Evolutionary conservation across 2,888 invertebrate species (phyloP).

Genomic region (Xylota sylvarum): DNA sequence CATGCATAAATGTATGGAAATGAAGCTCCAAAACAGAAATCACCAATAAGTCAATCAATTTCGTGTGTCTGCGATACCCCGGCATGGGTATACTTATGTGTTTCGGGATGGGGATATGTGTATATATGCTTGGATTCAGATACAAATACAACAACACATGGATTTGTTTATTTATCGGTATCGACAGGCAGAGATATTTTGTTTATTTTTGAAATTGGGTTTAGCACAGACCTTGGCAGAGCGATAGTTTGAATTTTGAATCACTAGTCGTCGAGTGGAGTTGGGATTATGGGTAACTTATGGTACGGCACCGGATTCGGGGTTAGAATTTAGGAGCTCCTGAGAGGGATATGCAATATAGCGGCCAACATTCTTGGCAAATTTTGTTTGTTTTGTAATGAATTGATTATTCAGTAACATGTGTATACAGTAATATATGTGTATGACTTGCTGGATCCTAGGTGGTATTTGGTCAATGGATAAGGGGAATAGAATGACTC

Average conservation of each 20-base stretch:
- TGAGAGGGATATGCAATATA: background rate
- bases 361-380: background rate
- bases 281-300: background rate
- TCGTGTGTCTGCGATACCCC: background rate
- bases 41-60: conserved; percentile 66
- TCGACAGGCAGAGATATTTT: conserved; percentile 20
- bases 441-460: no score
- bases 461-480: no score
- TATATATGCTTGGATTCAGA: background rate
- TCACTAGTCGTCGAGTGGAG: background rate
- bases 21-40: conserved; percentile 57
- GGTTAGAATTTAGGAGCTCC: background rate
- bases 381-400: background rate
- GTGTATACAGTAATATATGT: no score
- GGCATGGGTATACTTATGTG: no score
- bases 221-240: conserved; percentile 27
- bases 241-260: conserved; percentile 21
- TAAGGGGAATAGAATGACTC: no score
- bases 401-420: background rate
- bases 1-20: conserved; percentile 62
- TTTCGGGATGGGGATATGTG: background rate
- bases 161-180: conserved; percentile 32
- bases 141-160: conserved; percentile 15
- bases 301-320: background rate
- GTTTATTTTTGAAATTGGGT: conserved; percentile 55